Percentiles rank a stretch among this genome's conserved stretches.
Conservation (phyloP, 2,888 invertebrate species). For the Hemistola chrysoprasaria region DNA sequence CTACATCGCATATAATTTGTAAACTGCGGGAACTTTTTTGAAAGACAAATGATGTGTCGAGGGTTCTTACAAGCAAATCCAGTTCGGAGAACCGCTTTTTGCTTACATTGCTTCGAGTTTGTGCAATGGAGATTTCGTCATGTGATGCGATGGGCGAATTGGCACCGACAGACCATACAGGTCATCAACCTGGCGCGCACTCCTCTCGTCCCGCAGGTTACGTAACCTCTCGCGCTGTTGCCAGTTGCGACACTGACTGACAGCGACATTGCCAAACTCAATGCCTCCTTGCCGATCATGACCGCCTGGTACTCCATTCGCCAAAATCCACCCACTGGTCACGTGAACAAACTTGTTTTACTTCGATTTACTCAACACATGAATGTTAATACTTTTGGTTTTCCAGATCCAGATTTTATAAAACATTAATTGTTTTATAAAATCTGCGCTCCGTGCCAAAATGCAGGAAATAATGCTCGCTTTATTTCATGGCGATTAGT, state of each 20-base stretch:
- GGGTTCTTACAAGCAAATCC: slow-evolving; percentile 46
- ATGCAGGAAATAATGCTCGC: slow-evolving; percentile 39
- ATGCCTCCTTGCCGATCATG: slow-evolving; percentile 54
- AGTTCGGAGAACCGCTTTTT: slow-evolving; percentile 42
- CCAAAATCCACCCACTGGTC: slow-evolving; percentile 15
- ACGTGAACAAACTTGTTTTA: slow-evolving; percentile 18
- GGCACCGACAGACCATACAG: slow-evolving; percentile 74
- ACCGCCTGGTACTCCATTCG: slow-evolving; percentile 48
- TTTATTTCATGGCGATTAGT: slow-evolving; percentile 60
- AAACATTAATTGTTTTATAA: slow-evolving; percentile 23
- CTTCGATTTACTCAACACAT: not conserved
- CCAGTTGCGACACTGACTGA: slow-evolving; percentile 49
- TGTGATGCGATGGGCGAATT: slow-evolving; percentile 75
- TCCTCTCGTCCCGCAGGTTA: slow-evolving; percentile 52
- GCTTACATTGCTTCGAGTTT: slow-evolving; percentile 50
- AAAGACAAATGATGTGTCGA: slow-evolving; percentile 3
- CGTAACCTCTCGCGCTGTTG: slow-evolving; percentile 67
- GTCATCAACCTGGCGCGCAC: slow-evolving; percentile 65
- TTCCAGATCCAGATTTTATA: slow-evolving; percentile 2
- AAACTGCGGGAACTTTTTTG: too few species aligned
- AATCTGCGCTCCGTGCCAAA: slow-evolving; percentile 33
- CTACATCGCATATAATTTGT: too few species aligned
- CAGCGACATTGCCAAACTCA: slow-evolving; percentile 66
- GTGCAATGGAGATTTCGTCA: slow-evolving; percentile 73
- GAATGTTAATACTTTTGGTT: slow-evolving; percentile 6